Base-by-base conservation (phyloP, 35 echinoderm and acorn worm genomes). In the Diadema setosum region DNA sequence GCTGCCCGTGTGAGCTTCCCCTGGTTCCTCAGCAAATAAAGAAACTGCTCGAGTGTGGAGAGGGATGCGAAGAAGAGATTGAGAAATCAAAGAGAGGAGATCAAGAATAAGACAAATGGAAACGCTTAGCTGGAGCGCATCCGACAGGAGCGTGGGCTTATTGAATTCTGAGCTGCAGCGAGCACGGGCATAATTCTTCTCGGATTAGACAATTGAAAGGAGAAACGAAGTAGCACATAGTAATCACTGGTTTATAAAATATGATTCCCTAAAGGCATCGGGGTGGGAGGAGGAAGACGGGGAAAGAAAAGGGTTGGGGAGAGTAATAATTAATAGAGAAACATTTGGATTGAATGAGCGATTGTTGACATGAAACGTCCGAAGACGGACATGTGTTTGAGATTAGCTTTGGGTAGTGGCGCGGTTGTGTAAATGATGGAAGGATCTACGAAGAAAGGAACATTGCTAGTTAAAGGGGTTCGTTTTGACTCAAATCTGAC, bases 1-100 rank as follows among this genome's bases (percentile, higher is more conserved):
- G 37, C 29, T 78, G 73, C 40, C 40, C 24, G 44, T 33, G 24
- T 78, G 73, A 78, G 39, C 63, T 67, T 42, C 35, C 40, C 73
- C 35, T 52, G 37, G 73, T 39, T 35, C 73, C 36, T 78, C 73
- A 21, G 33, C 73, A 78, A 78, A 78, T 78, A 78, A 78, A 78
- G 73, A 78, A 78, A 78, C 37, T 36, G 73, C 27, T 36, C 15
- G 73, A 78, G 73, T 78, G 73, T 78, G 73, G 73, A 78, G 73
- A 78, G 40, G 73, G 73, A 52, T 52, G 73, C 39, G 24, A 41
- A 44, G 63, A 34, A 32, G 2, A 67, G 63, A 67, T 67, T 67
- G 37, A 67, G 63, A 67, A 67, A 67, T 67, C 63, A 67, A 78
- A 78, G 73, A 39, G 8, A 36, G 73, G 73, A 39, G 40, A 78